A percentile compares a stretch with the other conserved stretches of the same genome.
Conservation (phyloP, 2,797 vertebrate genomes). For the Bovichtus diacanthus region DNA sequence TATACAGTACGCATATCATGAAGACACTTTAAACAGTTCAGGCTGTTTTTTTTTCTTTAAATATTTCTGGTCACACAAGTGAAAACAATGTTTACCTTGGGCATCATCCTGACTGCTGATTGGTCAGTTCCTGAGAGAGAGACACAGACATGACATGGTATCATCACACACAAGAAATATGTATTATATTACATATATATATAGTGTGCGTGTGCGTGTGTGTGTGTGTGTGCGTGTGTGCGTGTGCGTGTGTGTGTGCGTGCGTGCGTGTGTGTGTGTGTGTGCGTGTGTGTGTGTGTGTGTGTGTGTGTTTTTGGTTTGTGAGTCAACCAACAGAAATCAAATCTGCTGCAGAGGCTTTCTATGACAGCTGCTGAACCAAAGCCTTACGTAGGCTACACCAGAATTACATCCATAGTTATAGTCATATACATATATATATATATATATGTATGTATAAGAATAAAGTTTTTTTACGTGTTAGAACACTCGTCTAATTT, state of each 20-base stretch:
- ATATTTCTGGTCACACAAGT: no score
- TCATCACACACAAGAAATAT: neutral
- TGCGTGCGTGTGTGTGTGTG: neutral
- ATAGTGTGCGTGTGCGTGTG: neutral
- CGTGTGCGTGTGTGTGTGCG: neutral
- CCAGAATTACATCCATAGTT: no score
- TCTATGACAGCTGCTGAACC: neutral
- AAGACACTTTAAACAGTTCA: neutral
- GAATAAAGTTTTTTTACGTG: no score
- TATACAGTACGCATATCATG: no score
- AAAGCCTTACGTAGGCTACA: neutral
- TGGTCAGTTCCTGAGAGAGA: constrained; percentile 61
- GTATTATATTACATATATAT: neutral
- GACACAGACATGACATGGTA: neutral
- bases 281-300: neutral
- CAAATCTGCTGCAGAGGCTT: constrained; percentile 24
- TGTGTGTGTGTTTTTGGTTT: no score
- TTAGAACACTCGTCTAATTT: no score
- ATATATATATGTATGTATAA: no score
- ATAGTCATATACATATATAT: no score
- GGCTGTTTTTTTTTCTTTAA: no score
- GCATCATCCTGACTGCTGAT: constrained; percentile 84
- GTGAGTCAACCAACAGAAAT: no score
- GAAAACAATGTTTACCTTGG: constrained; percentile 75
- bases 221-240: neutral